A percentile compares a stretch with the other conserved stretches of the same genome.
Evolutionary conservation across 2,113 vertebrate species (phyloP).

Genomic region (Thalassoma bifasciatum): DNA sequence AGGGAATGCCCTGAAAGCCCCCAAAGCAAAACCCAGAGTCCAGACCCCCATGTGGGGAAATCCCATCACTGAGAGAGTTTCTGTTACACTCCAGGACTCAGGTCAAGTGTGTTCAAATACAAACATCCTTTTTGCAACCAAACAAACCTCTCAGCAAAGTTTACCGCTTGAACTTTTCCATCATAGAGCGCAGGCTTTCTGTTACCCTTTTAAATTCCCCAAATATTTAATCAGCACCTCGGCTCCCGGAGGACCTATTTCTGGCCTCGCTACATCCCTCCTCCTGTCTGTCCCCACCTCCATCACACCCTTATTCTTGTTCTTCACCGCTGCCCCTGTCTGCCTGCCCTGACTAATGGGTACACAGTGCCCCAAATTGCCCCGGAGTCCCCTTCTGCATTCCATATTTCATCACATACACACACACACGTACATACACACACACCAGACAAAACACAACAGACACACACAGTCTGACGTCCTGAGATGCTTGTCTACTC

Average conservation of each 20-base stretch:
- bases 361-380: slow-evolving; percentile 46
- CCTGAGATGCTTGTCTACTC: slow-evolving; percentile 36
- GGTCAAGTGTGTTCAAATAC: slow-evolving; percentile 9
- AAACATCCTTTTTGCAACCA: background rate
- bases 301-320: slow-evolving; percentile 11
- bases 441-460: slow-evolving; percentile 3
- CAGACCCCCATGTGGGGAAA: background rate
- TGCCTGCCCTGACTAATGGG: slow-evolving; percentile 57
- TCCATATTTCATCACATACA: slow-evolving; percentile 21
- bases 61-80: background rate
- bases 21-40: background rate
- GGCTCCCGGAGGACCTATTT: slow-evolving; percentile 17
- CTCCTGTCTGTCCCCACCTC: slow-evolving; percentile 1
- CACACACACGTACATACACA: slow-evolving; percentile 16
- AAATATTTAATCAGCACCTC: slow-evolving; percentile 22
- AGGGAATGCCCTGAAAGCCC: background rate
- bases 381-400: slow-evolving; percentile 42
- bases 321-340: slow-evolving; percentile 37
- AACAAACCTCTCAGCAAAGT: background rate
- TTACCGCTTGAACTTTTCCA: slow-evolving; percentile 4
- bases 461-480: slow-evolving; percentile 11
- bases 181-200: background rate
- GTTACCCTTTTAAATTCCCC: background rate
- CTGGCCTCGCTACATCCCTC: background rate
- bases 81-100: background rate